Evolutionary conservation across 2,797 vertebrate genomes (phyloP), one percentile per base, ranked within the genome.

Genomic region (Acanthopagrus latus): DNA sequence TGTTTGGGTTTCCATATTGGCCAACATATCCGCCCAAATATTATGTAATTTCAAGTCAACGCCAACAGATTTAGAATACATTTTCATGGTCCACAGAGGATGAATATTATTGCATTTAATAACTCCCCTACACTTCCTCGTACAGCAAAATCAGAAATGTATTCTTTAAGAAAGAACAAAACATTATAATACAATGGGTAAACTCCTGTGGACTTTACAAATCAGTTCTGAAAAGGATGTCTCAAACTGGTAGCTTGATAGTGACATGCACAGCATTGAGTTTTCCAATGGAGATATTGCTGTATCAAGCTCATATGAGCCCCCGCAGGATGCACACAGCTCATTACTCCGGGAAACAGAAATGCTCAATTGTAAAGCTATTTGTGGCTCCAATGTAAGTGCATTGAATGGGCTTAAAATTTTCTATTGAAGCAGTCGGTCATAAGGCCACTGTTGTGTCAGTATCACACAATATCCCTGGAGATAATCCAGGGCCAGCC

Each of bases 401-500:
- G 2, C 4, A 72, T 5, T 59, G 23, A 81, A 74, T 9, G 48
- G 67, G 10, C 12, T 67, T 41, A 47, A 14, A 27, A 38, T 51
- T 43, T 62, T 11, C 62, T 10, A 25, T 11, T 75, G 23, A 71
- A 60, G 18, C 47, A 47, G 54, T 50, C 1, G 17, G 23, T 46
- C 60, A 51, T 23, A 17, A 71, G 66, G 72, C 58, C 41, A 55
- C 59, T 16, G 13, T 65, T 71, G 29, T 74, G 60, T 66, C 50
- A 64, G 38, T 63, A 74, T 73, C 68, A 50, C 33, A 71, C 29
- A 73, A 67, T 38, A 38, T 67, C 64, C 20, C 59, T 48, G n/a
- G 46, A 76, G 52, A 80, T 69, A 73, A 76, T 76, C 69, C 74
- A 78, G 85, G 84, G 65, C 60, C 51, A 59, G 58, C 11, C 58